Evolutionary conservation across 2,797 vertebrate species (phyloP).

Genomic region (Mormyrus hasselquistii): DNA sequence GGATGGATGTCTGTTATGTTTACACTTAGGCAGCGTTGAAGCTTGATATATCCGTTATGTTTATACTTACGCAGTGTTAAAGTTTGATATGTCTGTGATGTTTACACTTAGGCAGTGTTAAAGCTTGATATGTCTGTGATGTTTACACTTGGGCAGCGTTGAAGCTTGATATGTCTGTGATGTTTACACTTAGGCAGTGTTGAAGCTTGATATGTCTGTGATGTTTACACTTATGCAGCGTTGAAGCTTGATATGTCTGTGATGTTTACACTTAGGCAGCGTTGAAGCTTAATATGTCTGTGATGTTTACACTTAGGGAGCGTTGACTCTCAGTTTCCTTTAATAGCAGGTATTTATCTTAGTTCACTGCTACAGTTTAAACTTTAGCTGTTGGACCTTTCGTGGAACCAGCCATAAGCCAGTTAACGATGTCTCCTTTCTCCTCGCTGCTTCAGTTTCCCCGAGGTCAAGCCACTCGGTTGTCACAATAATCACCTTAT

Average conservation of each 20-base stretch:
- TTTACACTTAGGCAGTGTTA: no score
- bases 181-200: not conserved
- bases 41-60: not conserved
- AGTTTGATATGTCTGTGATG: no score
- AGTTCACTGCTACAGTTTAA: not conserved
- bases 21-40: no score
- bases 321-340: not conserved
- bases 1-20: no score
- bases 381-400: not conserved
- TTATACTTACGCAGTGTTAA: not conserved
- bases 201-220: not conserved
- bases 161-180: not conserved
- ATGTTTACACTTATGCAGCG: no score
- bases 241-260: no score
- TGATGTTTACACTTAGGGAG: not conserved
- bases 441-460: not conserved
- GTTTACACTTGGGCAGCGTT: not conserved
- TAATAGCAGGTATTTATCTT: slow-evolving; percentile 29
- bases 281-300: not conserved
- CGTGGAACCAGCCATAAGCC: not conserved
- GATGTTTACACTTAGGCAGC: not conserved
- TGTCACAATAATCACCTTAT: slow-evolving; percentile 69
- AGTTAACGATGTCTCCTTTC: not conserved
- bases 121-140: no score
- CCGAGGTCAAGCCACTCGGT: not conserved